Evolutionary conservation across 2,113 vertebrate genomes (phyloP), one percentile per base, ranked within the genome.

Genomic region (Theristicus caerulescens): DNA sequence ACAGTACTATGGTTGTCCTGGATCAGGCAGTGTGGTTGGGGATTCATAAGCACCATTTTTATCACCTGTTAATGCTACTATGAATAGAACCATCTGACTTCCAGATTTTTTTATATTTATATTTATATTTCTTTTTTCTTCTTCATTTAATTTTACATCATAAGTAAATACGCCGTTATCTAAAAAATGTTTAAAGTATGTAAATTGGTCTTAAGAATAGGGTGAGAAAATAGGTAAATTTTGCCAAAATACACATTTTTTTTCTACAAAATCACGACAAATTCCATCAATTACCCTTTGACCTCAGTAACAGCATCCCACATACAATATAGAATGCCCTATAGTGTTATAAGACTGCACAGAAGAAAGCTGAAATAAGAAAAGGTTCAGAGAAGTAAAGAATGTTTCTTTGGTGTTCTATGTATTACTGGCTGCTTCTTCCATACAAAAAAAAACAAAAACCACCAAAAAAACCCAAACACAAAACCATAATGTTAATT

Each of bases 21-120:
- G 16, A 46, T 51, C 8, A 42, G 0, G 1, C 1, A 0, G 3
- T 17, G 27, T 44, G 7, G 12, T 6, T 72, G 10, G n/a, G 9
- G 18, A 64, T 27, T 57, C n/a, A 21, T 18, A 74, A 83, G 8
- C 24, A 58, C 13, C 3, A 24, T 26, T 61, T 59, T 65, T 40
- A 82, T 82, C 25, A 65, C 2, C 29, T 59, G 8, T 16, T 46
- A 72, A 49, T 55, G 8, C 2, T 47, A 44, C 7, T 58, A n/a
- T 21, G 31, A 44, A 79, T 54, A 51, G 54, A 82, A 27, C 6
- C 8, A n/a, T 20, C 27, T 72, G 47, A 27, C 57, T 84, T 91
- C 9, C 36, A 46, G 42, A 36, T 34, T 32, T 73, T 52, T 84
- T 80, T 10, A 51, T 65, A 18, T 78, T 78, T 40, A 11, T 44